phyloP scores from a whole-genome alignment of 2,888 invertebrate genomes.

The Drosophila demipolita region DNA sequence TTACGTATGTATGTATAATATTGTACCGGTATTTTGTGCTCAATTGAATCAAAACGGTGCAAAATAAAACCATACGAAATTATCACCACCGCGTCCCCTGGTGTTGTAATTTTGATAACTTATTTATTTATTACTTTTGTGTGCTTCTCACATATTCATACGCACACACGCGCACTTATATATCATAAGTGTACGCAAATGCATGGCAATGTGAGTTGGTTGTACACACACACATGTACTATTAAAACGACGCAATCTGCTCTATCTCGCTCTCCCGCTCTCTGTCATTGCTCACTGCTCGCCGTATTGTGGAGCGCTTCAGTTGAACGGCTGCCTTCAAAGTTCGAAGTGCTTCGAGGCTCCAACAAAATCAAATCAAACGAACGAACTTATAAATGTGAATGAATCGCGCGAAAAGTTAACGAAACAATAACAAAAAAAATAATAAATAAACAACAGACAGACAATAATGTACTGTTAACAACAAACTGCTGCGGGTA shows the following conservation, averaged over 20 bases:
- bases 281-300: conserved; percentile 30
- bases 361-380: conserved; percentile 22
- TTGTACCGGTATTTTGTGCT: conserved; percentile 34
- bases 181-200: conserved; percentile 1
- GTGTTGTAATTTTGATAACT: conserved; percentile 56
- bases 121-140: conserved; percentile 60
- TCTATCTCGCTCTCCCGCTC: conserved; percentile 7
- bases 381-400: conserved; percentile 47
- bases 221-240: conserved; percentile 7
- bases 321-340: conserved; percentile 65
- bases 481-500: conserved; percentile 44
- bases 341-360: conserved; percentile 58
- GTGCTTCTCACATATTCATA: conserved; percentile 33
- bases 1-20: neutral
- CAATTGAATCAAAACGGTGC: conserved; percentile 25
- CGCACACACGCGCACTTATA: neutral
- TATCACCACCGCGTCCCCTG: conserved; percentile 19
- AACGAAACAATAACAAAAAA: conserved; percentile 21
- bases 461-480: conserved; percentile 35
- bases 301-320: conserved; percentile 51
- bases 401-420: conserved; percentile 50
- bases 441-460: conserved; percentile 4
- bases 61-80: conserved; percentile 13
- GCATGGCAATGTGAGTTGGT: neutral
- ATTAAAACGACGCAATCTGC: conserved; percentile 21